Evolutionary conservation across 2,113 vertebrate species (phyloP).

Genomic region (Cervus canadensis): DNA sequence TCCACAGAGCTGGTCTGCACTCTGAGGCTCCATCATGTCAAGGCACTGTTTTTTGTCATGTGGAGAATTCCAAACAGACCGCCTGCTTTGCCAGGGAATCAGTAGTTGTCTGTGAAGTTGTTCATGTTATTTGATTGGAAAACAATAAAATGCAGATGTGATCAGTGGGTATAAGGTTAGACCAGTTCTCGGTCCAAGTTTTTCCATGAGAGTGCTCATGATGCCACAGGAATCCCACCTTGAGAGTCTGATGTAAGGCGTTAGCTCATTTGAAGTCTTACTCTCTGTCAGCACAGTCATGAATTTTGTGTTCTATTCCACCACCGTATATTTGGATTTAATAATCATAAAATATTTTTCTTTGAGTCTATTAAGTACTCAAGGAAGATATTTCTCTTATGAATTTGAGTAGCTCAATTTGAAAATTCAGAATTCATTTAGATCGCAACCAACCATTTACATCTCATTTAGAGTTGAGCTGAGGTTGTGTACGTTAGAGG

Average conservation of each 20-base stretch:
- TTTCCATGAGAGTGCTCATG: rapidly evolving
- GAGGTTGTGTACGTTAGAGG: background rate
- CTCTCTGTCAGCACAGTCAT: background rate
- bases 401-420: background rate
- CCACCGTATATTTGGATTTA: background rate
- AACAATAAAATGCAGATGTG: background rate
- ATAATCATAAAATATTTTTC: background rate
- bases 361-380: background rate
- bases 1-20: rapidly evolving
- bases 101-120: background rate
- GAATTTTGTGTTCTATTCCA: background rate
- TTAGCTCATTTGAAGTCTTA: background rate
- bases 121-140: background rate
- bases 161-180: background rate
- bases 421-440: background rate
- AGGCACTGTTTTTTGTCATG: too few species aligned
- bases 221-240: rapidly evolving
- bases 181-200: rapidly evolving
- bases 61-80: background rate
- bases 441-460: background rate
- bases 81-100: background rate
- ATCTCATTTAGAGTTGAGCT: background rate
- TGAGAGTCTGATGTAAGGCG: rapidly evolving
- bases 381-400: background rate
- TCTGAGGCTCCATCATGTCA: rapidly evolving